These are phyloP conservation scores for Miichthys miiuy DNA, from an alignment of 2,797 vertebrate species.

Conservation along the genomic window DNA sequence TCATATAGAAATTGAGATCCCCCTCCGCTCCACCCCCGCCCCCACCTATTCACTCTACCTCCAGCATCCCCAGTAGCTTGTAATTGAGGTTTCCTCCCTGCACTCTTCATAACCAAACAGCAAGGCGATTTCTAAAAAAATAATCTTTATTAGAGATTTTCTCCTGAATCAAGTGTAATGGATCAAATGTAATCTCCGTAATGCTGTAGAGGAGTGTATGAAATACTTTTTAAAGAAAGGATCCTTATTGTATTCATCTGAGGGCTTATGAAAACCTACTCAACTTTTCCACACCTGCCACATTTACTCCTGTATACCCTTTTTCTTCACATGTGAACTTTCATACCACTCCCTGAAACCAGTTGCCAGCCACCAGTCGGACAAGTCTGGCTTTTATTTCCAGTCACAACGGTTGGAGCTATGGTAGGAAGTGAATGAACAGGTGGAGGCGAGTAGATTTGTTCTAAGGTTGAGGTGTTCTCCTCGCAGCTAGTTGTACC, in stretches of 20 bases:
- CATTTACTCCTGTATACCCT: not conserved
- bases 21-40: not conserved
- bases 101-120: not conserved
- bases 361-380: constrained; percentile 58
- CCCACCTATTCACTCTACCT: constrained; percentile 1
- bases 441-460: not conserved
- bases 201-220: not conserved
- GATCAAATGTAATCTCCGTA: not conserved
- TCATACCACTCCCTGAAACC: constrained; percentile 80
- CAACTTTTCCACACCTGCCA: not conserved
- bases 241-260: not conserved
- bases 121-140: not conserved
- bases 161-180: not conserved
- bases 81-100: not conserved
- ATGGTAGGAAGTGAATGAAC: not conserved
- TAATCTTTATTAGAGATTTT: not conserved
- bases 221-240: not conserved
- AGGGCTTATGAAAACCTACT: not conserved
- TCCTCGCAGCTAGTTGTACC: constrained; percentile 67
- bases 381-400: constrained; percentile 58
- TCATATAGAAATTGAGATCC: constrained; percentile 40
- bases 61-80: not conserved
- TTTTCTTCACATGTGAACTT: not conserved
- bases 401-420: constrained; percentile 11
- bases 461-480: constrained; percentile 29